Percentiles rank a stretch among this genome's conserved stretches.
These are phyloP conservation scores for Rhegmatorhina hoffmannsi DNA, from an alignment of 2,113 vertebrate genomes.

Conservation along the genomic window DNA sequence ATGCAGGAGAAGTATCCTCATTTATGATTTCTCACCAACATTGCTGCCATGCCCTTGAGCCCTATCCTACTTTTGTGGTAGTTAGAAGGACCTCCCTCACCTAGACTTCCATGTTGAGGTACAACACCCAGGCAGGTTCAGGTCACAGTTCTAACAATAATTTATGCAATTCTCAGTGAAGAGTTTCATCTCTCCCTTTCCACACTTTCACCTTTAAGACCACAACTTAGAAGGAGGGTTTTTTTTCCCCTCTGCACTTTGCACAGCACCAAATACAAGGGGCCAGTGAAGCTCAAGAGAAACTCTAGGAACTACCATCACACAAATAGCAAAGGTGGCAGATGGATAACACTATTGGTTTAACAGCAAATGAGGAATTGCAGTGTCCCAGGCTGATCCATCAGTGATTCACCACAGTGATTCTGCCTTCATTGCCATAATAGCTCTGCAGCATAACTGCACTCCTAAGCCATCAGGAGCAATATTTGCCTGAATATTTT, in stretches of 20 bases:
- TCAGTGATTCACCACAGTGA: background rate
- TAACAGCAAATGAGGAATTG: background rate
- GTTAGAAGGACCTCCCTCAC: background rate
- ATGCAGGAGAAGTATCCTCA: background rate
- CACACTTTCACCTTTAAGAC: accelerated
- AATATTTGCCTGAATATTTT: background rate
- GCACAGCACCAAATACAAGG: background rate
- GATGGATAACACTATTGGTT: background rate
- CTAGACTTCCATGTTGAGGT: accelerated
- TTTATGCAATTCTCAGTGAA: no score
- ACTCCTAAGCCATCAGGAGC: background rate
- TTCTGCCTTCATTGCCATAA: background rate
- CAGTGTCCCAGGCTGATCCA: background rate
- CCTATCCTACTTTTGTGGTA: accelerated
- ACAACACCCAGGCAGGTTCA: background rate
- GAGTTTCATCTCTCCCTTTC: background rate
- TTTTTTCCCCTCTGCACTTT: background rate
- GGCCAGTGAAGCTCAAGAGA: background rate
- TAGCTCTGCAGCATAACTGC: background rate
- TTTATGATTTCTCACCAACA: background rate
- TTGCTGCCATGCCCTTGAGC: background rate
- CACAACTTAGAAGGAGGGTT: background rate
- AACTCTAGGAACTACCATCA: background rate
- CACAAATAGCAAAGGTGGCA: background rate
- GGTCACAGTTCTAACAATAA: background rate